A percentile compares a stretch with the other conserved stretches of the same genome.
Conservation (phyloP, 2,797 vertebrate genomes). For the Enteromius mattozi region DNA sequence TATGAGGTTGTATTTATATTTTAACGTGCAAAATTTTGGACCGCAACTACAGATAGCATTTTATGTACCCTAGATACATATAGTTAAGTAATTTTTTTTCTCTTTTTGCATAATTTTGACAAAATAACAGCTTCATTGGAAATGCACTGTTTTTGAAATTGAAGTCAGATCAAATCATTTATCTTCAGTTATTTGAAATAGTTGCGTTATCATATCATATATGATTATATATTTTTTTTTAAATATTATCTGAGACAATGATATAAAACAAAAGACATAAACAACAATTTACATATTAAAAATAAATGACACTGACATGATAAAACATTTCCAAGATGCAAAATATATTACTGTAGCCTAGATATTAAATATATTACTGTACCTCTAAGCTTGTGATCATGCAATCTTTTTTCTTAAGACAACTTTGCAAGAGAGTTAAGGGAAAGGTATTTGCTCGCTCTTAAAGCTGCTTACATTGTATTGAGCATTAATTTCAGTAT, state of each 20-base stretch:
- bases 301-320: background rate
- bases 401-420: constrained; percentile 54
- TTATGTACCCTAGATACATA: background rate
- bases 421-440: constrained; percentile 41
- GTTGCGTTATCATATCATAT: background rate
- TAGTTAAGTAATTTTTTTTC: background rate
- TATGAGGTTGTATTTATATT: background rate
- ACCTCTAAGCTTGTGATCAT: constrained; percentile 15
- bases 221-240: too few relatives aligned
- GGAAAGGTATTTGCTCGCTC: constrained; percentile 79
- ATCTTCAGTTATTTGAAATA: background rate
- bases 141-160: background rate
- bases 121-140: background rate
- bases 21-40: background rate
- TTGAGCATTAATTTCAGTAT: constrained; percentile 87
- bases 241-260: background rate
- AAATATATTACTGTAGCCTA: constrained; percentile 14
- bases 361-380: constrained; percentile 18
- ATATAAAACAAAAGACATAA: background rate
- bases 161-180: background rate
- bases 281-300: too few relatives aligned
- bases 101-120: background rate
- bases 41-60: background rate
- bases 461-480: constrained; percentile 88
- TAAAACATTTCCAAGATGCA: background rate